Base-by-base conservation (phyloP, 2,797 vertebrate genomes). In the Propithecus perrieri region DNA sequence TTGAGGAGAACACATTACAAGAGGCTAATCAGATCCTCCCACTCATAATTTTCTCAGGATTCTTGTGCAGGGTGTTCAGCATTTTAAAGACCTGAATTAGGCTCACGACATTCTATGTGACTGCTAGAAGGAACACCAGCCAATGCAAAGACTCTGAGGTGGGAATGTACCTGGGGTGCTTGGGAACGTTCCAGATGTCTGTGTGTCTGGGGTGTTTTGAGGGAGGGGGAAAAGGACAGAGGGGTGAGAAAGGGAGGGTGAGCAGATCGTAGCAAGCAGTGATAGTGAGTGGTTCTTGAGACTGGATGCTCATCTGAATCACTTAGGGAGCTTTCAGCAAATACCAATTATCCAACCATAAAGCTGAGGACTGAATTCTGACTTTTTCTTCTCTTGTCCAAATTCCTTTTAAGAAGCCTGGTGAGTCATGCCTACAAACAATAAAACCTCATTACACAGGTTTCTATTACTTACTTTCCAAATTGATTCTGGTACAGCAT, bases 31-130 rank as follows among this genome's bases (percentile, higher is more conserved):
- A 89, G 7, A 28, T 76, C 18, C 14, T 97, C 72, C 41, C 4
- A 72, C 24, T 97, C 43, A 57, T 81, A 38, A 72, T 91, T 93
- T 94, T 86, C 63, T 55, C 85, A 41, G 20, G 53, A 93, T 84
- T 53, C 14, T 46, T 94, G 46, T 72, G n/a, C 6, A n/a, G 38
- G 22, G 13, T 85, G n/a, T 9, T 94, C 59, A 13, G 89, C 43
- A 83, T 67, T 93, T 94, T 89, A 84, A 92, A 84, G 28, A 80
- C 33, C 55, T 65, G 14, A 55, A 78, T 11, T 61, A 92, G 53
- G 14, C 33, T 93, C 67, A 41, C 5, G 26, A 10, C 20, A 55
- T 24, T 59, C 10, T n/a, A 26, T 57, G 4, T 74, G 72, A 79
- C 50, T 12, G 28, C 20, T 50, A 48, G 67, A 75, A 33, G 46